Percentiles rank a stretch among this genome's conserved stretches.
phyloP scores from a whole-genome alignment of 2,797 vertebrate genomes.

The Moxostoma hubbsi region DNA sequence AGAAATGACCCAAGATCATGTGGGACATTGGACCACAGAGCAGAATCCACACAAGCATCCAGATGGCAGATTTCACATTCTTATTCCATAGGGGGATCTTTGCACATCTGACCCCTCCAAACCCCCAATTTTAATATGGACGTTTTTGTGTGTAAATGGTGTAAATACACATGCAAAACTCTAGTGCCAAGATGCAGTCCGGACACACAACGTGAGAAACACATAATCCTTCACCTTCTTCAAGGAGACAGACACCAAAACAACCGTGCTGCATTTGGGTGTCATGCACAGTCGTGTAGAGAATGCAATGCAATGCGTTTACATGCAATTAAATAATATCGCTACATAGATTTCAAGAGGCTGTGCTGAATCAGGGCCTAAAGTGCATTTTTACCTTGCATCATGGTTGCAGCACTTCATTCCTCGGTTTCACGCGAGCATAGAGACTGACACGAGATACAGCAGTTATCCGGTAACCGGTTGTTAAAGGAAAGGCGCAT shows the following conservation, averaged over 20 bases:
- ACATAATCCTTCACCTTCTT: constrained; percentile 40
- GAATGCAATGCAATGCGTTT: background rate
- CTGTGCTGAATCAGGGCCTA: constrained; percentile 10
- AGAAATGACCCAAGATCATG: constrained; percentile 14
- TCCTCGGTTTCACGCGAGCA: constrained; percentile 69
- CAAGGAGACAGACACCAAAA: constrained; percentile 34
- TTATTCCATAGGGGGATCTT: background rate
- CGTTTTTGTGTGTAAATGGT: background rate
- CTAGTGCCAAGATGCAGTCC: background rate
- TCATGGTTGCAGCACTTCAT: constrained; percentile 84
- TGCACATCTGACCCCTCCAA: background rate
- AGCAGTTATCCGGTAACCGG: constrained; percentile 52
- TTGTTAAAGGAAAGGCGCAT: constrained; percentile 46
- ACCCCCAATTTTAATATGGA: constrained; percentile 6
- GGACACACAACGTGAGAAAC: constrained; percentile 15
- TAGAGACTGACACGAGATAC: constrained; percentile 49
- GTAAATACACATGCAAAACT: background rate
- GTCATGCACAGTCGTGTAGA: background rate
- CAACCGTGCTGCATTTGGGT: constrained; percentile 12
- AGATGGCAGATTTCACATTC: background rate
- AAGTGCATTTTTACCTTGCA: constrained; percentile 77
- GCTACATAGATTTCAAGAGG: background rate
- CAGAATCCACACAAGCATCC: constrained; percentile 6
- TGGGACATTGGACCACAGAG: constrained; percentile 10
- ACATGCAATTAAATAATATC: background rate